Evolutionary conservation across 2,888 invertebrate genomes (phyloP), one percentile per base, ranked within the genome.

Genomic region (Molorchus minor): DNA sequence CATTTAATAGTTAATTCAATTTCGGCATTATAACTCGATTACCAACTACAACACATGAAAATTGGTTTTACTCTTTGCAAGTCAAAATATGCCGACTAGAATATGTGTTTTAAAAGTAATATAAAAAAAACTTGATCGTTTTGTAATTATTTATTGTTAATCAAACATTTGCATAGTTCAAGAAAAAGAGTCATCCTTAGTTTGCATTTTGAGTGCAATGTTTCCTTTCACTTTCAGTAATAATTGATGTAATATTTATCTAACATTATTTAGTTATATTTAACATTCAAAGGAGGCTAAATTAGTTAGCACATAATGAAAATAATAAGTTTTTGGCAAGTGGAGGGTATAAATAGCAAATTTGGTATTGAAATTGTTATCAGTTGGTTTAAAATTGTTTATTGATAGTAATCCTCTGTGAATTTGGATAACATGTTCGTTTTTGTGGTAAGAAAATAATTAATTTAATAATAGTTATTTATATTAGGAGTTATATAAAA

Each of bases 211-310:
- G 20, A 43, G n/a, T 43, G 43, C 43, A 43, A 43, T 43, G 21
- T 43, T 43, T 40, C 17, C 17, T 40, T 43, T 20, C 43, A 43
- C 43, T 43, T 43, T 43, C 43, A 12, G 21, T n/a, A n/a, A n/a
- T n/a, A n/a, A n/a, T 43, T 43, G 43, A 43, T 43, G 43, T 43
- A 43, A 43, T 43, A 21, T 43, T 43, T 43, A 21, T 43, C 43
- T 43, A 43, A 43, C 43, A 43, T 43, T 43, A 43, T 17, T 43
- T 43, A 43, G 43, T 43, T 43, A 43, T 21, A 20, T 43, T 43
- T 43, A 20, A 43, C 43, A 43, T 43, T 21, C 21, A 43, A 43
- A 43, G 19, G 43, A 43, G 43, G 43, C 20, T 43, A 20, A 43
- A 43, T 43, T 43, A 43, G 20, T 43, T 43, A 43, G 43, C 43